phyloP scores from a whole-genome alignment of 2,113 vertebrate genomes.

The Genyomyrus donnyi region DNA sequence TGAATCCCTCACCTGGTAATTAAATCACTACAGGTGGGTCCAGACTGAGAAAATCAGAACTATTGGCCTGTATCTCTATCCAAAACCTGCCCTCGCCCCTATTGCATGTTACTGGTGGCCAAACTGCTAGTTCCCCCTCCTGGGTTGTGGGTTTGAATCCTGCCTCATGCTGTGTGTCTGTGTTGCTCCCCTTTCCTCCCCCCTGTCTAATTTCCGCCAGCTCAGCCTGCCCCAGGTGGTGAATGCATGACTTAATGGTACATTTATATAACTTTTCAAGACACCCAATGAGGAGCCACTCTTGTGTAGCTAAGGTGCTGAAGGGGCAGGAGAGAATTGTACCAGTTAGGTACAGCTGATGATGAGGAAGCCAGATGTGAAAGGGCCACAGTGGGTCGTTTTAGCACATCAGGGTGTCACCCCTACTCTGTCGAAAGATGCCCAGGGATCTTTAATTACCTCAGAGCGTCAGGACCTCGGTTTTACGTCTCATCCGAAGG shows the following conservation, averaged over 20 bases:
- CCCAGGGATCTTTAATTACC: neutral
- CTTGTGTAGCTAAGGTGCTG: neutral
- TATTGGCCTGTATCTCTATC: neutral
- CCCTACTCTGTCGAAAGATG: too few species aligned
- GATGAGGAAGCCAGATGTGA: neutral
- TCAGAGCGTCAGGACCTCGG: neutral
- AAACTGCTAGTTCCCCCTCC: neutral
- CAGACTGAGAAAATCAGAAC: neutral
- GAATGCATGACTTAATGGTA: neutral
- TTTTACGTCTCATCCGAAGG: neutral
- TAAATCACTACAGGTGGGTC: neutral
- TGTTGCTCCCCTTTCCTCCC: neutral
- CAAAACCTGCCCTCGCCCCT: neutral
- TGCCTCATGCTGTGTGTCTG: neutral
- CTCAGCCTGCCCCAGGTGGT: neutral
- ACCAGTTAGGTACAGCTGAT: neutral
- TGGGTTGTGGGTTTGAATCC: neutral
- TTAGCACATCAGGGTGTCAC: neutral
- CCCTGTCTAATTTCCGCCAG: neutral
- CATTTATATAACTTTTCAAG: neutral
- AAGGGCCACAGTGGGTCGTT: neutral
- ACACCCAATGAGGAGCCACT: neutral
- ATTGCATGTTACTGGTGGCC: neutral
- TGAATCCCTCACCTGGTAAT: neutral
- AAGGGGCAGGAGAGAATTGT: neutral